A percentile compares a stretch with the other conserved stretches of the same genome.
phyloP scores from a whole-genome alignment of 2,113 vertebrate species.

The Alexandromys fortis region DNA sequence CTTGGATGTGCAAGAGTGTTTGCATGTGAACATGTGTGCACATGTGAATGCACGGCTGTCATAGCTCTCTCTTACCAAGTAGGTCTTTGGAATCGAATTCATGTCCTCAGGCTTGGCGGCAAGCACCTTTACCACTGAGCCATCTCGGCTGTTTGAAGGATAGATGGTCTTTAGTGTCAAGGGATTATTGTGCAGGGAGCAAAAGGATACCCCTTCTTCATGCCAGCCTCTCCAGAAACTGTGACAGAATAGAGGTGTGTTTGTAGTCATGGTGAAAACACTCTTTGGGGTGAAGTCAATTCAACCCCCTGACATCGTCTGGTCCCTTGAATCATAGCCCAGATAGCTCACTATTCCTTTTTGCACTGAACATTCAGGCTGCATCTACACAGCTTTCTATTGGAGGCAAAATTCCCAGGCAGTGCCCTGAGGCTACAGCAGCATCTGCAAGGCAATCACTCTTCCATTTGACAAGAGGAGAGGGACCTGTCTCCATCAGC shows the following conservation, averaged over 20 bases:
- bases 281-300: neutral
- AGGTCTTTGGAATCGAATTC: neutral
- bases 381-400: neutral
- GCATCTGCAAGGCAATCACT: neutral
- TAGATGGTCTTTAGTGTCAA: neutral
- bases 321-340: neutral
- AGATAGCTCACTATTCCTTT: neutral
- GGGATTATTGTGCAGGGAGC: neutral
- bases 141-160: neutral
- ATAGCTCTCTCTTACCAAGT: neutral
- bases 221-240: neutral
- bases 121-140: neutral
- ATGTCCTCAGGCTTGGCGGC: neutral
- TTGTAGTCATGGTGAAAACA: neutral
- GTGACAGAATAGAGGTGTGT: neutral
- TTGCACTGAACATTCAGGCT: neutral
- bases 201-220: neutral
- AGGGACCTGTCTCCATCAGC: neutral
- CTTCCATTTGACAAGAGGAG: neutral
- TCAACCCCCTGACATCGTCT: neutral
- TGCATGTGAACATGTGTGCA: neutral
- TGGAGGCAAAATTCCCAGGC: neutral
- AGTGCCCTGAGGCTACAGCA: neutral
- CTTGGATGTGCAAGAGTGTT: neutral
- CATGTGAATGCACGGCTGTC: neutral